Evolutionary conservation across 1,140 invertebrate genomes (phyloP).

Genomic region (Acromyrmex heyeri): DNA sequence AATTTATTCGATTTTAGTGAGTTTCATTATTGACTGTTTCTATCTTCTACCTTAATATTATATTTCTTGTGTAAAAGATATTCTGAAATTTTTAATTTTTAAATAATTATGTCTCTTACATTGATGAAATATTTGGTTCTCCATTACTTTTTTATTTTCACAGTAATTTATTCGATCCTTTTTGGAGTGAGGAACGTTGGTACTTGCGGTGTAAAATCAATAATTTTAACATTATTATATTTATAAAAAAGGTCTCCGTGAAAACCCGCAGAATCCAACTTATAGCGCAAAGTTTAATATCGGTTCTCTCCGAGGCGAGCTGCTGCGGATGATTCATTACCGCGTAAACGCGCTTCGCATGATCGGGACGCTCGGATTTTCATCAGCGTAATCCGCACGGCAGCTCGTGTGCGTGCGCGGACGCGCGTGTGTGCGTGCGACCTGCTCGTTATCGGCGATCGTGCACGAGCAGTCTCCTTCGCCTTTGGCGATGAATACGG

Average conservation of each 20-base stretch:
- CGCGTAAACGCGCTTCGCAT: slow-evolving; percentile 49
- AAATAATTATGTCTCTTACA: no score
- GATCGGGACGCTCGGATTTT: slow-evolving; percentile 44
- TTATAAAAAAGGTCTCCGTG: not conserved
- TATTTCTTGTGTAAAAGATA: no score
- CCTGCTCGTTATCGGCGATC: slow-evolving; percentile 65
- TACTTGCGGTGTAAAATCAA: not conserved
- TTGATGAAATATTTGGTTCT: no score
- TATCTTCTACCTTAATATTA: no score
- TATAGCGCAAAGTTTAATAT: slow-evolving; percentile 12
- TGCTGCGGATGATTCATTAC: slow-evolving; percentile 40
- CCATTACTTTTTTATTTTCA: no score
- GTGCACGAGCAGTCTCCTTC: slow-evolving; percentile 50
- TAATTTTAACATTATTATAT: not conserved
- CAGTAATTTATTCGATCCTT: no score
- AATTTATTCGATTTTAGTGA: no score
- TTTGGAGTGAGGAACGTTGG: no score
- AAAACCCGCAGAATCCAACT: not conserved
- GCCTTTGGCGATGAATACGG: slow-evolving; percentile 16
- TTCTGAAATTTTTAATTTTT: no score
- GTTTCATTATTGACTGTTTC: no score
- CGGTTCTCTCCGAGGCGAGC: not conserved
- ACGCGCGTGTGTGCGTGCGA: slow-evolving; percentile 37
- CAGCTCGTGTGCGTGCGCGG: slow-evolving; percentile 16
- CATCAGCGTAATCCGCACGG: slow-evolving; percentile 33